Evolutionary conservation across 1,140 invertebrate species (phyloP).

Genomic region (Temnothorax curvispinosus): DNA sequence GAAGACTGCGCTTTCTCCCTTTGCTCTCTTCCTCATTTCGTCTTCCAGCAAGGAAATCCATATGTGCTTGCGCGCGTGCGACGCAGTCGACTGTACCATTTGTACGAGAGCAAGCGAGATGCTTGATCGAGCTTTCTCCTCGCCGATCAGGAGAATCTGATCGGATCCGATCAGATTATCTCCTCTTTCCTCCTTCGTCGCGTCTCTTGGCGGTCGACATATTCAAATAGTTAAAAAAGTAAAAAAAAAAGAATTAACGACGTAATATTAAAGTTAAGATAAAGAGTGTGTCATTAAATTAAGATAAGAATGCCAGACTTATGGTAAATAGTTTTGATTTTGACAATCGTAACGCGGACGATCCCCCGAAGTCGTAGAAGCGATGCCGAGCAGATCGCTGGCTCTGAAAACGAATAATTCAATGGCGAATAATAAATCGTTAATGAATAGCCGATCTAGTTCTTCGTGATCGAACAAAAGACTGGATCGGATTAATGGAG

Average conservation of each 20-base stretch:
- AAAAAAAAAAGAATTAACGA: not conserved
- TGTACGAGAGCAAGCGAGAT: conserved; percentile 30
- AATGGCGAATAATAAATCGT: not conserved
- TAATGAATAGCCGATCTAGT: not conserved
- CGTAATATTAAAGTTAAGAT: conserved; percentile 28
- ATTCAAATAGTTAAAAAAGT: conserved; percentile 7
- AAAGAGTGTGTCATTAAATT: conserved; percentile 6
- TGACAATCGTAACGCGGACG: conserved; percentile 29
- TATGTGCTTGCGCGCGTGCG: not conserved
- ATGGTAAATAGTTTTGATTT: conserved; percentile 21
- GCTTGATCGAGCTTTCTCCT: conserved; percentile 7
- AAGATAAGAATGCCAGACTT: conserved; percentile 9
- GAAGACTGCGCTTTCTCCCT: conserved; percentile 50
- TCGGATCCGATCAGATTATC: not conserved
- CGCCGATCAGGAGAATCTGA: not conserved
- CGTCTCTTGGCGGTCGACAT: not conserved
- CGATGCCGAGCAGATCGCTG: conserved; percentile 16
- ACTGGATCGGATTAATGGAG: not conserved
- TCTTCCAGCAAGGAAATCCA: conserved; percentile 38
- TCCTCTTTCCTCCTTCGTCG: not conserved
- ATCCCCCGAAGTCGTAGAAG: not conserved
- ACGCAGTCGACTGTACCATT: not conserved
- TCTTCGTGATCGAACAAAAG: not conserved
- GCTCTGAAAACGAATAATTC: not conserved
- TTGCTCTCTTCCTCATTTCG: conserved; percentile 55